Conservation (phyloP, 1,140 invertebrate species). For the Drosophila micromelanica region DNA sequence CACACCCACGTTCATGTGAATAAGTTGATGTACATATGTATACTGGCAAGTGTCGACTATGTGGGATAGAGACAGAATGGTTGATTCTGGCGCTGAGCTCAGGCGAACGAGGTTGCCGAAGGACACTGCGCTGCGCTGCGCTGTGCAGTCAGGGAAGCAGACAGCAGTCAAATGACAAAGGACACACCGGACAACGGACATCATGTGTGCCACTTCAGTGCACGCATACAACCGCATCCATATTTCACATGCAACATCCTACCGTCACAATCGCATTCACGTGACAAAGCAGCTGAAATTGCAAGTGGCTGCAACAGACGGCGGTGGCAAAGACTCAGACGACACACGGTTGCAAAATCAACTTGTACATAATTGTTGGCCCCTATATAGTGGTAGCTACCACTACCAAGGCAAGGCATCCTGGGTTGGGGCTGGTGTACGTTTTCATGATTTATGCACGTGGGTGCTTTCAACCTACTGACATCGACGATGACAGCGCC, state of each 20-base stretch:
- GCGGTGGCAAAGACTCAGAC: conserved; percentile 26
- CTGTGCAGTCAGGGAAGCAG: conserved; percentile 45
- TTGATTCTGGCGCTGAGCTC: conserved; percentile 10
- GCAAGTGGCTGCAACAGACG: conserved; percentile 65
- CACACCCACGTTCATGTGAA: neutral
- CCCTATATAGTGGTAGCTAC: no score
- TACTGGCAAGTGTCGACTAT: conserved; percentile 42
- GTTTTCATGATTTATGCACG: conserved; percentile 59
- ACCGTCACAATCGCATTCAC: conserved; percentile 37
- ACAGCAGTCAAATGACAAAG: conserved; percentile 37
- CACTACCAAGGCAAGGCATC: no score
- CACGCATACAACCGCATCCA: conserved; percentile 53
- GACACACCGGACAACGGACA: conserved; percentile 36
- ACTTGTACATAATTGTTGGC: conserved; percentile 62
- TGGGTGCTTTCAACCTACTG: conserved; percentile 41
- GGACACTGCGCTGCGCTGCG: conserved; percentile 62
- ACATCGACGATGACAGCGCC: conserved; percentile 25
- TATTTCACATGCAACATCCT: conserved; percentile 25
- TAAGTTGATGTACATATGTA: conserved; percentile 6
- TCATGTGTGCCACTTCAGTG: conserved; percentile 71
- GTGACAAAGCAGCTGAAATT: conserved; percentile 76
- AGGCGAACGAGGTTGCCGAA: conserved; percentile 64
- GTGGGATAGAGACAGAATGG: conserved; percentile 9
- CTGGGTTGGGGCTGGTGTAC: no score
- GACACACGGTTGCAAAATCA: conserved; percentile 44